These are phyloP conservation scores for Megalopta genalis DNA, from an alignment of 1,140 invertebrate genomes.

Conservation along the genomic window DNA sequence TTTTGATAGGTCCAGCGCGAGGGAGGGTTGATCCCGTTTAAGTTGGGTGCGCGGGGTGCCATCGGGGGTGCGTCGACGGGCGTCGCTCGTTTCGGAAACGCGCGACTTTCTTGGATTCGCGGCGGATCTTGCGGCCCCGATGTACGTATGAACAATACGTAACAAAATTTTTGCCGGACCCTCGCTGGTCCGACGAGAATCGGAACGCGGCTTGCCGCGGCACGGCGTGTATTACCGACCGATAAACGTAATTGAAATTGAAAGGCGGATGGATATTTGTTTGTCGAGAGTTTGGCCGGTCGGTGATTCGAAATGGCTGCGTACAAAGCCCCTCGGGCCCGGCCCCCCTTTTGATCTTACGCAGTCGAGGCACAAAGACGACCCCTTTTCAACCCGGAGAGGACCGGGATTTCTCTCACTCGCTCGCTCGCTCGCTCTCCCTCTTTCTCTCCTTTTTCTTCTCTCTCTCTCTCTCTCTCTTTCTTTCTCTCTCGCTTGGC, in stretches of 20 bases:
- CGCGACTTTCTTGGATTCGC: no score
- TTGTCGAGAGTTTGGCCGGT: constrained; percentile 17
- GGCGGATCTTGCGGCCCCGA: no score
- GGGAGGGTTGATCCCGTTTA: no score
- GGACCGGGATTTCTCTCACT: constrained; percentile 12
- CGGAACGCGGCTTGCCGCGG: no score
- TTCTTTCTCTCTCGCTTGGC: constrained; percentile 17
- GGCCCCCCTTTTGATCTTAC: constrained; percentile 43
- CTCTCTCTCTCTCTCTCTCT: constrained; percentile 12
- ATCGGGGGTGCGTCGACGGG: no score
- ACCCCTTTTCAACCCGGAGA: constrained; percentile 28
- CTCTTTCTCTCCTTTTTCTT: background rate
- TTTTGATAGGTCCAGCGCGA: no score
- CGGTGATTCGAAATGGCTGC: constrained; percentile 26
- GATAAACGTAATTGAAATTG: constrained; percentile 31
- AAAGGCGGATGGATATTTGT: constrained; percentile 17
- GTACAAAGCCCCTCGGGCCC: constrained; percentile 12
- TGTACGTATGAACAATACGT: no score
- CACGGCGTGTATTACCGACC: background rate
- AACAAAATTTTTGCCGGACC: no score
- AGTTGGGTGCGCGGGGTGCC: no score
- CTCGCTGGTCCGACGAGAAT: no score
- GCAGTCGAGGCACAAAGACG: constrained; percentile 49
- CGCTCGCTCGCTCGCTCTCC: no score
- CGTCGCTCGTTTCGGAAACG: no score